Evolutionary conservation across 2,113 vertebrate species (phyloP).

Genomic region (Sapajus apella): DNA sequence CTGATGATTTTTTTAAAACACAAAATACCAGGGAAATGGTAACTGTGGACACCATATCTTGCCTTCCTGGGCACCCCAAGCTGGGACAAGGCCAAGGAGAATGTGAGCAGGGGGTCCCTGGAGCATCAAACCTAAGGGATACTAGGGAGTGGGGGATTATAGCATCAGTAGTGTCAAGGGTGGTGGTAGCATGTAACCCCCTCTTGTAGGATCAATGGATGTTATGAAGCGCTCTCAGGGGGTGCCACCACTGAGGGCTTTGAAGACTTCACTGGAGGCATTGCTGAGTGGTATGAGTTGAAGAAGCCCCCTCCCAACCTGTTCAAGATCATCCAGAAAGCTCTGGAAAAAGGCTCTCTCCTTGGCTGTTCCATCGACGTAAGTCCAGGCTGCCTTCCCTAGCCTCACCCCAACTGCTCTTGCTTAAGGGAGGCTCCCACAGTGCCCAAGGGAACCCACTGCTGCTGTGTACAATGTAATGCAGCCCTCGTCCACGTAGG

Average conservation of each 20-base stretch:
- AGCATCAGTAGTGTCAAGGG: accelerated
- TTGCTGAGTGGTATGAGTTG: constrained; percentile 93
- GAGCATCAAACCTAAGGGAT: not conserved
- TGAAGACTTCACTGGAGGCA: constrained; percentile 96
- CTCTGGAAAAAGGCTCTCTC: constrained; percentile 91
- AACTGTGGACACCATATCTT: accelerated
- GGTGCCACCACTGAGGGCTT: constrained; percentile 96
- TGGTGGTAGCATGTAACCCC: accelerated
- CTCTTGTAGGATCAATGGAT: constrained; percentile 89
- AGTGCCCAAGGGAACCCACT: accelerated
- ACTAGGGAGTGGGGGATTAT: too few relatives aligned
- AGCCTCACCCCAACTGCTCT: not conserved
- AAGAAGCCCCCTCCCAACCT: constrained; percentile 88
- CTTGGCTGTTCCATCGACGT: constrained; percentile 97
- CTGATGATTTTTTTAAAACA: not conserved
- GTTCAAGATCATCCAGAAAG: constrained; percentile 93
- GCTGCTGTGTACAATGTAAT: accelerated
- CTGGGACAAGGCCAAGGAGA: not conserved
- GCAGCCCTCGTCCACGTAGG: not conserved
- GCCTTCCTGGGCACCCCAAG: not conserved
- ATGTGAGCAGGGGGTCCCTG: not conserved
- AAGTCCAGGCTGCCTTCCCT: not conserved
- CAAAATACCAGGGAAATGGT: not conserved
- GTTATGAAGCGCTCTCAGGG: constrained; percentile 93
- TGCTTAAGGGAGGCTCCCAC: not conserved